Base-by-base conservation (phyloP, 1,140 invertebrate genomes). In the Popillia japonica region DNA sequence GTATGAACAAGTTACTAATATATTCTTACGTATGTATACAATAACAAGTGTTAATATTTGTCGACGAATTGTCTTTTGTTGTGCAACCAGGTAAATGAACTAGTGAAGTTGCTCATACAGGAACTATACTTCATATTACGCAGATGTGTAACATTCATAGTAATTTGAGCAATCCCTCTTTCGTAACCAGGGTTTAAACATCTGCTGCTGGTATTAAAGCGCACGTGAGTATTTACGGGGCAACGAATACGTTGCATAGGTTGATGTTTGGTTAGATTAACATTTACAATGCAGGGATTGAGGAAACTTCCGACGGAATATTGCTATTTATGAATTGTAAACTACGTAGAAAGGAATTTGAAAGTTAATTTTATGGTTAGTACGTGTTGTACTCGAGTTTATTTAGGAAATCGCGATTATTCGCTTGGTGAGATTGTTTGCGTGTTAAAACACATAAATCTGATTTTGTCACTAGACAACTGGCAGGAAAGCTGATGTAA, bases 301-400 rank as follows among this genome's bases (percentile, higher is more conserved):
- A 55, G 48, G 48, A 55, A 55, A 55, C 17, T 17, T 55, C 48
- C 48, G 48, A 17, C 14, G 48, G 48, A 55, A 55, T 55, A 55
- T 55, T 55, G 48, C 48, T 55, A 55, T 55, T 55, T 55, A 55
- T 55, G 48, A 55, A 55, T 55, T 55, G 48, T 55, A 55, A 55
- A n/a, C 6, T 17, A 17, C 6, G n/a, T 14, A 55, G 48, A 55
- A 55, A 55, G 48, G 48, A 55, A 55, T 55, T 55, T 17, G 48
- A 55, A 55, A 55, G 48, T 55, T 55, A 55, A 55, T 17, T 55
- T 55, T 55, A 55, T 17, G 48, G 48, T 55, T 17, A 55, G 11
- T 55, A 55, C 48, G 48, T 55, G 14, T 55, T 55, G 48, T 55
- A 17, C 48, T 17, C n/a, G n/a, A n/a, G 14, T 17, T 55, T n/a